phyloP scores from a whole-genome alignment of 2,797 vertebrate genomes.

The Adelosebastes latens region DNA sequence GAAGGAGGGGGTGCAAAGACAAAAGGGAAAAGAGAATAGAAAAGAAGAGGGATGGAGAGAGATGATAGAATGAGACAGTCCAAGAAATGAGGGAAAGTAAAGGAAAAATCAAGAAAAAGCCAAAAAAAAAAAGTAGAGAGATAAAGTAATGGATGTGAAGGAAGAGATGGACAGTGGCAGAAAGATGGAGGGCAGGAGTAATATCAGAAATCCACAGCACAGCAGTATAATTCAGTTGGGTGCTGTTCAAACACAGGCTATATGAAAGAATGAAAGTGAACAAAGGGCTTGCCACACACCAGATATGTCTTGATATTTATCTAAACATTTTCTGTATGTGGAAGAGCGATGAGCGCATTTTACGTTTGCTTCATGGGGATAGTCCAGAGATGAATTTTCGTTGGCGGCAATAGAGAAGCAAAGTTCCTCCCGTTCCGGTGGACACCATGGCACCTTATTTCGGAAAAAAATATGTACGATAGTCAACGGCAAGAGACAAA shows the following conservation, averaged over 20 bases:
- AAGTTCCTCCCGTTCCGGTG: background rate
- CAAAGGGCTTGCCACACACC: background rate
- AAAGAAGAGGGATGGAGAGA: background rate
- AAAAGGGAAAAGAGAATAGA: background rate
- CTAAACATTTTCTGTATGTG: background rate
- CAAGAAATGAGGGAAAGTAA: background rate
- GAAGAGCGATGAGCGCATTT: background rate
- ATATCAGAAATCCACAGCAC: background rate
- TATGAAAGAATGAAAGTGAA: background rate
- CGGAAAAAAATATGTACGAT: no score
- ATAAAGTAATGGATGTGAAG: background rate
- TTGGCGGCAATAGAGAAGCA: background rate
- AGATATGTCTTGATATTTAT: background rate
- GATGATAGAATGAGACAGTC: background rate
- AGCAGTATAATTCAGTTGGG: background rate
- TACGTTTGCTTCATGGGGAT: background rate
- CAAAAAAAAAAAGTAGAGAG: background rate
- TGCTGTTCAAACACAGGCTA: background rate
- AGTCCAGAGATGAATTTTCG: background rate
- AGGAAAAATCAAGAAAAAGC: background rate
- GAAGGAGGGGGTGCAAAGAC: constrained; percentile 2
- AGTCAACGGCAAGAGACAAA: no score
- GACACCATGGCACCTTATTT: background rate
- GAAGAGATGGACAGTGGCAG: background rate
- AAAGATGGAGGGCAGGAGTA: background rate